Evolutionary conservation across 2,888 invertebrate species (phyloP).

Genomic region (Abscondita cerata): DNA sequence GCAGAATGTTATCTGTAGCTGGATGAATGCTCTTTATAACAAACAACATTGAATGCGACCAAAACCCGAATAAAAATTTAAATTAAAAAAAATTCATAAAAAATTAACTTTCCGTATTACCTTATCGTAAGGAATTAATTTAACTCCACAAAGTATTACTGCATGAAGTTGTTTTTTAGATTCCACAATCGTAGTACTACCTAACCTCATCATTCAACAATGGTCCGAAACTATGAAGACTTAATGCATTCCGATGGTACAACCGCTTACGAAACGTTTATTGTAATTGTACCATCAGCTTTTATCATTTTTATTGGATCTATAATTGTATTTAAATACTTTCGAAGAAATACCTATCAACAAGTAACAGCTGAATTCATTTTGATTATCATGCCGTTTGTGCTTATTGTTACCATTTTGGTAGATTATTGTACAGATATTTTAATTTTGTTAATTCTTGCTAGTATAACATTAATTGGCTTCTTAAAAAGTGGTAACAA

Average conservation of each 20-base stretch:
- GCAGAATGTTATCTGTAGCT: no score
- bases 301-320: conserved; percentile 50
- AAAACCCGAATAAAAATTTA: no score
- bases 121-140: no score
- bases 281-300: conserved; percentile 51
- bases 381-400: conserved; percentile 63
- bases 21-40: no score
- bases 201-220: background rate
- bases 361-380: conserved; percentile 63
- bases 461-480: conserved; percentile 32
- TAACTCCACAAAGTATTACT: no score
- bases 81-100: no score
- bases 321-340: conserved; percentile 44
- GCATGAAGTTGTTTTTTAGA: no score
- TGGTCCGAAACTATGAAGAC: conserved; percentile 49
- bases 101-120: no score
- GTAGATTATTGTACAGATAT: conserved; percentile 54
- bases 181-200: background rate
- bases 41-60: no score
- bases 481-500: conserved; percentile 9
- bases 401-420: conserved; percentile 65
- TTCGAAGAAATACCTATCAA: conserved; percentile 28
- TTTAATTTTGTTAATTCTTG: conserved; percentile 35
- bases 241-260: conserved; percentile 66
- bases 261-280: conserved; percentile 61